A percentile compares a stretch with the other conserved stretches of the same genome.
phyloP scores from a whole-genome alignment of 2,797 vertebrate species.

The Rhynchotus rufescens region DNA sequence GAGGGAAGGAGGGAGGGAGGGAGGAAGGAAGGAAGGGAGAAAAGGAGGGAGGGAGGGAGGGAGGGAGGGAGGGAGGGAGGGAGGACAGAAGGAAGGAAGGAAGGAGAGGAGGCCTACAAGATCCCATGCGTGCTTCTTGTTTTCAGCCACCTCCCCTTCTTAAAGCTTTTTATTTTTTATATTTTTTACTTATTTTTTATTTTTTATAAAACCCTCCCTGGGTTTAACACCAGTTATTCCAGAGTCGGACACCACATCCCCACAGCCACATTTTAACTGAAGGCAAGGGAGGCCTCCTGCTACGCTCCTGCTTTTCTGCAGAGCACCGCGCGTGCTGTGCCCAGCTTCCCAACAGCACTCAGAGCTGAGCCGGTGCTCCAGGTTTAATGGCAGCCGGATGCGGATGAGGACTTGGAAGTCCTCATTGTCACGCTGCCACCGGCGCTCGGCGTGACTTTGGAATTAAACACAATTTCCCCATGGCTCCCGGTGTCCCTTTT shows the following conservation, averaged over 20 bases:
- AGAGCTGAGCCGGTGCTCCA: not conserved
- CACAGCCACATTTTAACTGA: slow-evolving; percentile 29
- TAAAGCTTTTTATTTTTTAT: slow-evolving; percentile 39
- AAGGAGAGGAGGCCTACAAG: not conserved
- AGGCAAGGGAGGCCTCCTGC: slow-evolving; percentile 2
- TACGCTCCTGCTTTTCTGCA: not conserved
- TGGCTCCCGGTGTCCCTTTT: slow-evolving; percentile 69
- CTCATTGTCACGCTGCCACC: slow-evolving; percentile 66
- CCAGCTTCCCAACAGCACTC: not conserved
- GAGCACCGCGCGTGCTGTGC: not conserved
- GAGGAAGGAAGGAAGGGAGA: too few relatives aligned
- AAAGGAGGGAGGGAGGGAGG: too few relatives aligned
- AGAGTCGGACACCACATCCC: slow-evolving; percentile 42
- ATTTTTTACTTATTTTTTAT: not conserved
- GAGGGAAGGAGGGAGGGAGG: too few relatives aligned
- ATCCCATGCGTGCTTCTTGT: not conserved
- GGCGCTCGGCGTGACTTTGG: slow-evolving; percentile 70
- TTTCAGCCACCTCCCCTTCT: not conserved
- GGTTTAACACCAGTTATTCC: slow-evolving; percentile 46
- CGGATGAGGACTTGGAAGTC: slow-evolving; percentile 54
- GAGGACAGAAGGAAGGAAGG: not conserved
- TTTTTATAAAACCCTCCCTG: slow-evolving; percentile 33
- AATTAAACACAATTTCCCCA: slow-evolving; percentile 76
- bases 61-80: too few relatives aligned
- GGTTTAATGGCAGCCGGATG: slow-evolving; percentile 58